Base-by-base conservation (phyloP, 2,797 vertebrate genomes). In the Austrolebias charrua region DNA sequence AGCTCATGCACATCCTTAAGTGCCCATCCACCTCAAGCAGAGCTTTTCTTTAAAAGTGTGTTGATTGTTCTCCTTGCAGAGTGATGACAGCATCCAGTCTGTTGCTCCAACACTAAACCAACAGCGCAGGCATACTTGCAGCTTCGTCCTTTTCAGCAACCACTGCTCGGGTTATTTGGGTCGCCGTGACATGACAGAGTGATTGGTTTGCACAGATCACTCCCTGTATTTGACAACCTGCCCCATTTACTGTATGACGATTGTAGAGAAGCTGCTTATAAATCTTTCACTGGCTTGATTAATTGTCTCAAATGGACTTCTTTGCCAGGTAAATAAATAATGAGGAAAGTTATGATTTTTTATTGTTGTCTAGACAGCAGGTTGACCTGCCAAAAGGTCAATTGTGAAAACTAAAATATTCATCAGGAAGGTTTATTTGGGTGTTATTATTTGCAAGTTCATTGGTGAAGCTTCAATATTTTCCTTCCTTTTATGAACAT, bases 271-370 rank as follows among this genome's bases (percentile, higher is more conserved):
- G 79, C 80, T 75, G 83, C 81, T 85, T 88, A 87, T 90, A 91
- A 91, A 90, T 90, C 88, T 90, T 90, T 90, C 85, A 88, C 59
- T 20, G 64, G 46, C 80, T 85, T 90, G 88, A 91, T 92, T 89
- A 91, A 91, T 90, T 82, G 89, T 86, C 84, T 88, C 75, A 85
- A 88, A 91, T 12, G 12, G 83, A 85, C 84, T 82, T 70, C 81
- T 76, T 75, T 61, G 75, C 79, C 79, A 88, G 84, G 85, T 91
- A 89, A 91, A 91, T 91, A 91, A 90, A 89, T 90, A 88, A 90
- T 90, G 86, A 89, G 84, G 58, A 60, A 79, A 81, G 82, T 66
- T 77, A 88, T 88, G 78, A 87, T 86, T 88, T n/a, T 90, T 82
- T 82, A 65, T 83, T 90, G 81, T 83, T 82, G 86, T 86, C 84